These are phyloP conservation scores for Dyspetes luteomarginatus DNA, from an alignment of 2,888 invertebrate species.

Conservation along the genomic window DNA sequence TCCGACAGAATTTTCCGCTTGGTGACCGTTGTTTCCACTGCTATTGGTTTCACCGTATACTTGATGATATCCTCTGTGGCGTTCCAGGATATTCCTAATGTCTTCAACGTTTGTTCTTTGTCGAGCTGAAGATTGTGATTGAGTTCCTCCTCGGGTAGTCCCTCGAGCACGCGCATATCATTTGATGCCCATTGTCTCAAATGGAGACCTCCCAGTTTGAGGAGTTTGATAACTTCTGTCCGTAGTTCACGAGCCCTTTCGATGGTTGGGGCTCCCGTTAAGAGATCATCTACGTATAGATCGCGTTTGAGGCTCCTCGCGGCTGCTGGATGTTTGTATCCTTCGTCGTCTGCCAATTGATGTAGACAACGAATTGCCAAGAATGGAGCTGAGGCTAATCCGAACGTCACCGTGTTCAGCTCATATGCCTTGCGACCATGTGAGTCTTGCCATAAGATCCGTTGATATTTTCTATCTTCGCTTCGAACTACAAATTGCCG, in stretches of 20 bases:
- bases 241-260: slow-evolving; percentile 11
- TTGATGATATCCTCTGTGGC: not conserved
- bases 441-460: too few relatives aligned
- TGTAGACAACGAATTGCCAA: slow-evolving; percentile 39
- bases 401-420: too few relatives aligned
- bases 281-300: slow-evolving; percentile 73
- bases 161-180: not conserved
- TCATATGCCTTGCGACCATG: too few relatives aligned
- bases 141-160: not conserved
- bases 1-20: slow-evolving; percentile 12
- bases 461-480: too few relatives aligned
- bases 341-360: slow-evolving; percentile 49
- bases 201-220: slow-evolving; percentile 37
- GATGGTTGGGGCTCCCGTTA: slow-evolving; percentile 57
- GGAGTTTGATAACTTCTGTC: slow-evolving; percentile 22
- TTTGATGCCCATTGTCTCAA: slow-evolving; percentile 3
- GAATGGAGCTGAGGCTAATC: slow-evolving; percentile 40
- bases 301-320: slow-evolving; percentile 53
- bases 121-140: not conserved
- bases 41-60: not conserved
- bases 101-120: slow-evolving; percentile 14
- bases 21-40: not conserved
- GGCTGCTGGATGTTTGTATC: slow-evolving; percentile 55
- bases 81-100: not conserved
- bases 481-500: too few relatives aligned